Conservation (phyloP, 2,888 invertebrate genomes). For the Clostera curtula region DNA sequence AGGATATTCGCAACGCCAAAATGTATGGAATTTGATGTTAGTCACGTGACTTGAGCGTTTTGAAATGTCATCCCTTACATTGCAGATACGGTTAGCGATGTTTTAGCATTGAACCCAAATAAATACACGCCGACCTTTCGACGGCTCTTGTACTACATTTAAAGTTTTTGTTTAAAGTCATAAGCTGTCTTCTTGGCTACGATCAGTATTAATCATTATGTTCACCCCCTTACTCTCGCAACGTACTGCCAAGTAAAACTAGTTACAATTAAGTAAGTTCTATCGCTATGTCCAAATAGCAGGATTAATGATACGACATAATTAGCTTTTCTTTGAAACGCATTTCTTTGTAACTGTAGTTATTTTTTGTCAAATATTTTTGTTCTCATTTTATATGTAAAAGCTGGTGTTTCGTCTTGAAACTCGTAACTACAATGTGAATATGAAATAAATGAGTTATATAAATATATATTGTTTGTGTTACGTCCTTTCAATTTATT, state of each 20-base stretch:
- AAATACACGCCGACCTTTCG: too few species aligned
- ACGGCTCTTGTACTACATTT: too few species aligned
- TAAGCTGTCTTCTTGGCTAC: constrained; percentile 50
- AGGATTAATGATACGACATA: too few species aligned
- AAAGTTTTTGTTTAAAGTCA: too few species aligned
- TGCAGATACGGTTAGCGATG: too few species aligned
- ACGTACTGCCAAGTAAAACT: constrained; percentile 37
- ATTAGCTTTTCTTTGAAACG: constrained; percentile 62
- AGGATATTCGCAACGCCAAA: too few species aligned
- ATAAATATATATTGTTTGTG: constrained; percentile 46
- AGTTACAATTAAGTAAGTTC: constrained; percentile 32
- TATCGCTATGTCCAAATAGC: constrained; percentile 14
- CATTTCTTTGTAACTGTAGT: constrained; percentile 59
- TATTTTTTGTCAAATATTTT: constrained; percentile 58
- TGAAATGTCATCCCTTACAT: too few species aligned
- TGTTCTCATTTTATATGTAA: constrained; percentile 71
- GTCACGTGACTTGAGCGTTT: too few species aligned
- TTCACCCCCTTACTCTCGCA: constrained; percentile 30
- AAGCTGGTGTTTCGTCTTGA: constrained; percentile 62
- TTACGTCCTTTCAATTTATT: too few species aligned
- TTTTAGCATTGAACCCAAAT: too few species aligned
- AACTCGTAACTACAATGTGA: constrained; percentile 69
- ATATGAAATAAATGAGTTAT: constrained; percentile 76
- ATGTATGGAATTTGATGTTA: too few species aligned
- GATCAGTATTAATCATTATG: constrained; percentile 60